phyloP scores from a whole-genome alignment of 2,113 vertebrate species.

The Calidris pugnax region DNA sequence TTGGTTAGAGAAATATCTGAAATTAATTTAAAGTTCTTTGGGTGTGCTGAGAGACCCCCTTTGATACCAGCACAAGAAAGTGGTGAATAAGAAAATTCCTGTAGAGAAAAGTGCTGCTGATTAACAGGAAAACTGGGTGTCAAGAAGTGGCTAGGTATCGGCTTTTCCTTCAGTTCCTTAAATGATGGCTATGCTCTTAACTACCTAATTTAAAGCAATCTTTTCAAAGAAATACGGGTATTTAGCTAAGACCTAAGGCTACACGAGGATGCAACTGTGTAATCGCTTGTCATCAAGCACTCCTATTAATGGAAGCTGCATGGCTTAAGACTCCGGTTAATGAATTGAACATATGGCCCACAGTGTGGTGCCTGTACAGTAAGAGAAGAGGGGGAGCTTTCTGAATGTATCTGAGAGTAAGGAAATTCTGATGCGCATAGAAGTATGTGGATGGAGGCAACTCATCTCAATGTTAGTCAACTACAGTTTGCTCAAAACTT shows the following conservation, averaged over 20 bases:
- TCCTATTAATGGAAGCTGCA: conserved; percentile 26
- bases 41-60: neutral
- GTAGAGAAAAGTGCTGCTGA: neutral
- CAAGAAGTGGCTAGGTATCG: neutral
- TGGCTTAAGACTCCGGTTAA: conserved; percentile 34
- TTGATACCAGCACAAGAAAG: neutral
- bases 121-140: neutral
- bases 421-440: neutral
- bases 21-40: neutral
- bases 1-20: neutral
- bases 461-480: neutral
- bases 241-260: conserved; percentile 43
- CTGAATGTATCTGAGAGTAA: neutral
- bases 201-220: conserved; percentile 49
- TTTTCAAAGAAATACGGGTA: conserved; percentile 54
- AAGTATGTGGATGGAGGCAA: neutral
- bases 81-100: neutral
- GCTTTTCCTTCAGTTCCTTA: neutral
- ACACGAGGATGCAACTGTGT: neutral
- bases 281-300: conserved; percentile 36
- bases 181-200: neutral
- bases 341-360: conserved; percentile 18
- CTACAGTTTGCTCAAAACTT: neutral
- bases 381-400: neutral
- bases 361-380: neutral